A percentile compares a stretch with the other conserved stretches of the same genome.
Evolutionary conservation across 2,113 vertebrate genomes (phyloP).

Genomic region (Grus americana): DNA sequence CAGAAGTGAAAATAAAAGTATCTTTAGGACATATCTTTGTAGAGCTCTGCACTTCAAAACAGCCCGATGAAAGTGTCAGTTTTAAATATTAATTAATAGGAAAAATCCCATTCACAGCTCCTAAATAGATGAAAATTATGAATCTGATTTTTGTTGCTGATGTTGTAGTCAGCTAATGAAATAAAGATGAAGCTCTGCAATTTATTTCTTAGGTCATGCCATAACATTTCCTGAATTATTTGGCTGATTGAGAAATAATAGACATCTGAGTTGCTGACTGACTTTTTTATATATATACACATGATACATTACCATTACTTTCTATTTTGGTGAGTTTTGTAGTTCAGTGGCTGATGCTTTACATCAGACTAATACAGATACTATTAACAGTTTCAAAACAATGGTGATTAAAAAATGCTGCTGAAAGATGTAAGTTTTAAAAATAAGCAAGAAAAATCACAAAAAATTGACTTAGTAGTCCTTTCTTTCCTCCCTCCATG

Average conservation of each 20-base stretch:
- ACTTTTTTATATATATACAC: background rate
- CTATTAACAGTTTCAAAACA: slow-evolving; percentile 10
- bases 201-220: slow-evolving; percentile 36
- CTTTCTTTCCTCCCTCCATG: background rate
- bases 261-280: background rate
- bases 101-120: background rate
- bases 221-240: slow-evolving; percentile 18
- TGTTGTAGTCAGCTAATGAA: background rate
- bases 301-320: background rate
- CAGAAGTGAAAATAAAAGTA: background rate
- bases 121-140: background rate
- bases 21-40: background rate
- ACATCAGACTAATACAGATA: slow-evolving; percentile 18
- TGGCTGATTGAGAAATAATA: slow-evolving; percentile 26
- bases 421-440: slow-evolving; percentile 15
- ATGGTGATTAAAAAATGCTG: background rate
- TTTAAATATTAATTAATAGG: slow-evolving; percentile 21
- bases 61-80: background rate
- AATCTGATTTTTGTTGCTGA: slow-evolving; percentile 9
- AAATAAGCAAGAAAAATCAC: background rate
- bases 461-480: background rate
- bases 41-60: background rate
- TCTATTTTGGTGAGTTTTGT: background rate
- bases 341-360: slow-evolving; percentile 18
- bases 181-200: slow-evolving; percentile 9